phyloP scores from a whole-genome alignment of 2,888 invertebrate genomes.

The Papilio demoleus region DNA sequence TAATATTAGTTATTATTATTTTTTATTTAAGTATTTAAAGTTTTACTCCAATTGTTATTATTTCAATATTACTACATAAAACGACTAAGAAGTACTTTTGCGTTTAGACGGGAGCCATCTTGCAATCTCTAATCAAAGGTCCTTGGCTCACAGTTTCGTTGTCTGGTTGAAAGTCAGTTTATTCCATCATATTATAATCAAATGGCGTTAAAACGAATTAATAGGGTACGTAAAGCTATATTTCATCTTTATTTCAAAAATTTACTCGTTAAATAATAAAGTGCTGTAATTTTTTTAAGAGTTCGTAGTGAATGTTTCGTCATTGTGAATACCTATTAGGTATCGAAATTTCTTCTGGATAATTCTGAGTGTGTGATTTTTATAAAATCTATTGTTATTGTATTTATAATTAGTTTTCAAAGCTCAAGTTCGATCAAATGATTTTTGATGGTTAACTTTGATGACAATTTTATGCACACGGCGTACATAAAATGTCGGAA shows the following conservation, averaged over 20 bases:
- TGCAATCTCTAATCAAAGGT: conserved; percentile 94
- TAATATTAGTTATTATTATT: conserved; percentile 80
- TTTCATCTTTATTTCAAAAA: conserved; percentile 59
- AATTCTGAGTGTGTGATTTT: conserved; percentile 73
- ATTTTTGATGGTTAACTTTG: conserved; percentile 68
- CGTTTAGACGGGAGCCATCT: conserved; percentile 93
- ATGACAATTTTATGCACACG: conserved; percentile 82
- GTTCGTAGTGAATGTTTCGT: conserved; percentile 85
- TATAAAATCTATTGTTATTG: conserved; percentile 49
- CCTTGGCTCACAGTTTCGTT: conserved; percentile 92
- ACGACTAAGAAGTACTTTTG: conserved; percentile 89
- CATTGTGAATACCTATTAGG: conserved; percentile 85
- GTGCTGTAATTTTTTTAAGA: conserved; percentile 73
- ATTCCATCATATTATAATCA: conserved; percentile 88
- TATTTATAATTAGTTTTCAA: conserved; percentile 42
- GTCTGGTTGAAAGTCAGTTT: conserved; percentile 91
- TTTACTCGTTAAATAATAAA: conserved; percentile 57
- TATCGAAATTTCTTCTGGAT: conserved; percentile 84
- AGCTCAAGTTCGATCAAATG: conserved; percentile 57
- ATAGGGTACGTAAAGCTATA: conserved; percentile 90
- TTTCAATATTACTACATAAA: conserved; percentile 73
- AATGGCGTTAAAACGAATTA: conserved; percentile 99
- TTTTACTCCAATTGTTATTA: conserved; percentile 63
- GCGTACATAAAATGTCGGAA: conserved; percentile 84
- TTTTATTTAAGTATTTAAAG: conserved; percentile 68